A percentile compares a stretch with the other conserved stretches of the same genome.
phyloP scores from a whole-genome alignment of 2,888 invertebrate genomes.

The Dastarcus helophoroides region DNA sequence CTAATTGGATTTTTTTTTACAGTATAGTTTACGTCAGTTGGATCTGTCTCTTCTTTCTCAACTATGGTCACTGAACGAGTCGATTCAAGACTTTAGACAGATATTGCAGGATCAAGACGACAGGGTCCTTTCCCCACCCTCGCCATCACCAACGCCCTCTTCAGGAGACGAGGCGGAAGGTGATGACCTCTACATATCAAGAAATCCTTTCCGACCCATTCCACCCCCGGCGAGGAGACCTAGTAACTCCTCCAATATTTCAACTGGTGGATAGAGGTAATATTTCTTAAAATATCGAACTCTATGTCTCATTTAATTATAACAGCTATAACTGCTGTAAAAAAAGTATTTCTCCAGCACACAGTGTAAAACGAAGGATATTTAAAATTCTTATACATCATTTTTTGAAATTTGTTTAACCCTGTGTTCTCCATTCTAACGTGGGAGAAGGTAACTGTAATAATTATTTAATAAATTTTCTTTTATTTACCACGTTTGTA shows the following conservation, averaged over 20 bases:
- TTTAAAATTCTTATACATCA: too few relatives aligned
- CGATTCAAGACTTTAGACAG: conserved; percentile 78
- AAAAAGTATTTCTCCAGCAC: too few relatives aligned
- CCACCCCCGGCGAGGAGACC: conserved; percentile 27
- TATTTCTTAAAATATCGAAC: too few relatives aligned
- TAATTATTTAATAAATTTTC: too few relatives aligned
- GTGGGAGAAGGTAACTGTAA: too few relatives aligned
- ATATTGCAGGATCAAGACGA: conserved; percentile 46
- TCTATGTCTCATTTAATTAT: too few relatives aligned
- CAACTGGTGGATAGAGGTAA: conserved; percentile 10
- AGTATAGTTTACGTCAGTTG: conserved; percentile 81
- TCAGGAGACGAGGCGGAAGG: conserved; percentile 36
- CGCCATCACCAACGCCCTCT: conserved; percentile 44
- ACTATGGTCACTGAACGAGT: conserved; percentile 84
- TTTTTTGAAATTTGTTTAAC: too few relatives aligned
- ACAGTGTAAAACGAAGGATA: too few relatives aligned
- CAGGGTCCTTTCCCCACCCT: conserved; percentile 40
- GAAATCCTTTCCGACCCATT: conserved; percentile 30
- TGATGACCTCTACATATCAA: conserved; percentile 24
- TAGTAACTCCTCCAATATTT: conserved; percentile 21
- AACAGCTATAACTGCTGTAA: too few relatives aligned
- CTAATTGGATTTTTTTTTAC: conserved; percentile 38
- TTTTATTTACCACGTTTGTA: too few relatives aligned
- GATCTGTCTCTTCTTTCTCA: conserved; percentile 83
- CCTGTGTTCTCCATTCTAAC: too few relatives aligned